Percentiles rank a stretch among this genome's conserved stretches.
Evolutionary conservation across 2,888 invertebrate genomes (phyloP).

Genomic region (Hemaris fuciformis): DNA sequence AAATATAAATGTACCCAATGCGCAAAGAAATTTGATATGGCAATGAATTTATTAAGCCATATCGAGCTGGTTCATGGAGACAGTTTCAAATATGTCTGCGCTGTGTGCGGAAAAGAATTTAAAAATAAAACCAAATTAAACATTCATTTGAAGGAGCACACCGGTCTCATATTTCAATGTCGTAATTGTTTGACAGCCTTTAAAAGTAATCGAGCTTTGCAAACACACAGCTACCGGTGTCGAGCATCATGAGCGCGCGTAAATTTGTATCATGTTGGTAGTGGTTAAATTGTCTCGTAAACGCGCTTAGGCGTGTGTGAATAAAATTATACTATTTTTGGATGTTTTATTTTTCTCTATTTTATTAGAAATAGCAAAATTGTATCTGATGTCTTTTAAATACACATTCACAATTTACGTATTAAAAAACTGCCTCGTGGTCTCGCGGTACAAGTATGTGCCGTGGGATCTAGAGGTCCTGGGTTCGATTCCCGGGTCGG

Average conservation of each 20-base stretch:
- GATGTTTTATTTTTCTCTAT: no score
- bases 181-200: conserved; percentile 22
- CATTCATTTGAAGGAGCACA: conserved; percentile 32
- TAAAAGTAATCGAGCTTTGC: conserved; percentile 36
- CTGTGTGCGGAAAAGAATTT: conserved; percentile 36
- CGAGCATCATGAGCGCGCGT: background rate
- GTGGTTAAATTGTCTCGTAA: background rate
- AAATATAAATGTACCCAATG: conserved; percentile 42
- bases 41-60: conserved; percentile 32
- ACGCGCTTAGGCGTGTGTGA: background rate
- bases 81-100: conserved; percentile 28
- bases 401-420: no score
- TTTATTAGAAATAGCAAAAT: no score
- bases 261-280: background rate
- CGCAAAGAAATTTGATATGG: conserved; percentile 26
- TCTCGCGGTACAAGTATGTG: no score
- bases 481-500: no score
- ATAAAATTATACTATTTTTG: no score
- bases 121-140: conserved; percentile 26
- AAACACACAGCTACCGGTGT: conserved; percentile 26
- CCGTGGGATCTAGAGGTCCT: no score
- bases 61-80: conserved; percentile 30
- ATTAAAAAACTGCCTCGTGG: no score
- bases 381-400: no score
- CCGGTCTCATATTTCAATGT: conserved; percentile 19